Evolutionary conservation across 1,140 invertebrate genomes (phyloP).

Genomic region (Mylabris phalerata): DNA sequence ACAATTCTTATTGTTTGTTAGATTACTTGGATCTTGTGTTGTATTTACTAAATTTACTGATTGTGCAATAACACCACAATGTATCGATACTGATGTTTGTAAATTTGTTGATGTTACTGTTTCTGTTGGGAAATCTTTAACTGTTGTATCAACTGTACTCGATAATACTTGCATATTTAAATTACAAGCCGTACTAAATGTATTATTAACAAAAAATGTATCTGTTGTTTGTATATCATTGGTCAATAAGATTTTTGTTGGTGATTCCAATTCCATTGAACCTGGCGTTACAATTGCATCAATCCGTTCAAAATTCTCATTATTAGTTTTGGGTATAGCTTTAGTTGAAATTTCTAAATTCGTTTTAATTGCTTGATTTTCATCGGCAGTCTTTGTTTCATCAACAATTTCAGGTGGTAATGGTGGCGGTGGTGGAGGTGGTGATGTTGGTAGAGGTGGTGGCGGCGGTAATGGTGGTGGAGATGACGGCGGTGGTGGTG

Average conservation of each 20-base stretch:
- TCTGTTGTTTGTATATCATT: not conserved
- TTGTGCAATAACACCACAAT: not conserved
- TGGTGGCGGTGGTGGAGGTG: no score
- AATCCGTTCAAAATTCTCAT: not conserved
- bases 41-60: not conserved
- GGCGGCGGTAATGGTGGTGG: no score
- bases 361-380: no score
- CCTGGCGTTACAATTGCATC: not conserved
- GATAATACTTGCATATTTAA: not conserved
- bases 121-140: constrained; percentile 1
- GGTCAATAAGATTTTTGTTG: no score
- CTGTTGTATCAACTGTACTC: not conserved
- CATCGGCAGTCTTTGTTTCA: no score
- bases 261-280: not conserved
- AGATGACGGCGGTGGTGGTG: no score
- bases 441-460: no score
- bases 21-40: not conserved
- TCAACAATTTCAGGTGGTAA: no score
- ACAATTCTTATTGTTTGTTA: not conserved
- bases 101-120: not conserved
- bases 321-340: no score
- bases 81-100: not conserved
- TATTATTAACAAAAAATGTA: not conserved
- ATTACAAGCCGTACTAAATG: not conserved
- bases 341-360: no score